Evolutionary conservation across 1,140 invertebrate species (phyloP), one percentile per base, ranked within the genome.

Genomic region (Acromyrmex heyeri): DNA sequence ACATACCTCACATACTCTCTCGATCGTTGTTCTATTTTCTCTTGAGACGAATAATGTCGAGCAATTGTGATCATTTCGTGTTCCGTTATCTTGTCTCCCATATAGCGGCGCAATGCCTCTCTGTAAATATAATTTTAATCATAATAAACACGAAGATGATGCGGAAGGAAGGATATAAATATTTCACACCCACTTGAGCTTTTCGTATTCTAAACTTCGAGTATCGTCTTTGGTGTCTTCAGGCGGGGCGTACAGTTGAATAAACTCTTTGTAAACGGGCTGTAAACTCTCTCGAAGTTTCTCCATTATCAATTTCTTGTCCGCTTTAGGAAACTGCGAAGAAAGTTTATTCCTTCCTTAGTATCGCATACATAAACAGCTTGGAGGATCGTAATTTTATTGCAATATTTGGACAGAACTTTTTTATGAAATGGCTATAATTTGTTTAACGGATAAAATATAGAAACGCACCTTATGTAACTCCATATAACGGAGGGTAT

Each of bases 401-500:
- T 38, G 55, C 50, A 30, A 34, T 30, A 14, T 55, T 53, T 0
- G 18, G n/a, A 59, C 6, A 10, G 12, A 57, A 38, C 5, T 59
- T 73, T 55, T 44, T 57, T 73, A 38, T n/a, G 14, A 75, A 59
- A 38, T 24, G 18, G 3, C 27, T 59, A 75, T 53, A 48, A 79
- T 79, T 53, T 55, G 8, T 34, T 8, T 8, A 14, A 64, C 14
- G 18, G 10, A n/a, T 4, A 24, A 50, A 55, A 78, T 6, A 7
- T 55, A 21, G n/a, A 24, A 34, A 44, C 16, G 89, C 91, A 98
- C 98, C 96, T 98, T 96, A 94, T 98, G 95, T n/a, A 97, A 92
- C 94, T 99, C 98, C 98, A 99, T 98, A 93, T 98, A 99, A 64
- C 97, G 96, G 76, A 98, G 95, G 4, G 97, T 97, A 94, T 98